phyloP scores from a whole-genome alignment of 2,797 vertebrate species.

The Malurus leucopterus region DNA sequence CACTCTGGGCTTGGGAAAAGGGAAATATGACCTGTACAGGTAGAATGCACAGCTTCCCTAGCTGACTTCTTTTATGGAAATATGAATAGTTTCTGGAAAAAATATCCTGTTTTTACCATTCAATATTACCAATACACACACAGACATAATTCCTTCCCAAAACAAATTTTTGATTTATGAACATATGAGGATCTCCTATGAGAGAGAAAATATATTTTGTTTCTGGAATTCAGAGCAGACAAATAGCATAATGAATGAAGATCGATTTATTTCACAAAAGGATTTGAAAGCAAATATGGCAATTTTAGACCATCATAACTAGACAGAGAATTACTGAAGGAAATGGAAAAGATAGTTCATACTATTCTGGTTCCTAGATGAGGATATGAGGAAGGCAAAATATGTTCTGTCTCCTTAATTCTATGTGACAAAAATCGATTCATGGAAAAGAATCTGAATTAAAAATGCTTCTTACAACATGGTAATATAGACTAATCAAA shows the following conservation, averaged over 20 bases:
- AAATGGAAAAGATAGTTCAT: not conserved
- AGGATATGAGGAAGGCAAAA: not conserved
- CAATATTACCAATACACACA: not conserved
- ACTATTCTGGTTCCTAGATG: not conserved
- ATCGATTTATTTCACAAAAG: not conserved
- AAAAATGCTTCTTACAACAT: not conserved
- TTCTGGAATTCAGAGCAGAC: not conserved
- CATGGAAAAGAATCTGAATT: not conserved
- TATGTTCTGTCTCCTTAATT: not conserved
- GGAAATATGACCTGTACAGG: not conserved
- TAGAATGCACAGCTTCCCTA: not conserved
- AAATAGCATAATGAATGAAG: not conserved
- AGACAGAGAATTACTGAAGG: not conserved
- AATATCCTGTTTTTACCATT: not conserved
- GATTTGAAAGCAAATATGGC: not conserved
- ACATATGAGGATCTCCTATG: not conserved
- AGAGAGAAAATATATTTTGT: not conserved
- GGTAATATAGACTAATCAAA: not conserved
- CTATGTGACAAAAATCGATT: not conserved
- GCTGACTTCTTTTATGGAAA: not conserved
- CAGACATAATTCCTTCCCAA: not conserved
- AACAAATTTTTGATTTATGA: not conserved
- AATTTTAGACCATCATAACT: not conserved
- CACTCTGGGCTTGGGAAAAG: not conserved
- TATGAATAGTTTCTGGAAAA: not conserved